These are phyloP conservation scores for Oscheius sp. DNA, from an alignment of 2,888 invertebrate genomes.

Conservation along the genomic window DNA sequence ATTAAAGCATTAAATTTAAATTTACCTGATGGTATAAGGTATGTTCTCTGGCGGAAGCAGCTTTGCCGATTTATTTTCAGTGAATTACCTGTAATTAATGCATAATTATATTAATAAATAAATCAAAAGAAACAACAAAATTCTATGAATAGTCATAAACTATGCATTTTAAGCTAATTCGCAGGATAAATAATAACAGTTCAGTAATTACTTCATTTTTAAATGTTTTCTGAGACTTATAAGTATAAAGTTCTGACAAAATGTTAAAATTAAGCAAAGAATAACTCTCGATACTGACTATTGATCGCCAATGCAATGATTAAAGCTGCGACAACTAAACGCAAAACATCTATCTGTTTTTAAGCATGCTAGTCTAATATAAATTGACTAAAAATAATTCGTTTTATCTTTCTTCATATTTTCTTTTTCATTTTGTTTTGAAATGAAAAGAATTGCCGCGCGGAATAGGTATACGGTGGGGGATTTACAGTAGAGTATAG, in stretches of 20 bases:
- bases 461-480: constrained; percentile 28
- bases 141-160: too few relatives aligned
- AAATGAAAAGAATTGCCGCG: constrained; percentile 29
- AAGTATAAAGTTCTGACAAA: background rate
- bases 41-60: too few relatives aligned
- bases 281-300: background rate
- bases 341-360: background rate
- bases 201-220: background rate
- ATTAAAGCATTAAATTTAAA: too few relatives aligned
- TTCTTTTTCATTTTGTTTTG: background rate
- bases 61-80: too few relatives aligned
- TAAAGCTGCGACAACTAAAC: background rate
- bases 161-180: too few relatives aligned
- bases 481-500: constrained; percentile 31
- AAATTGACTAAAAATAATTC: background rate
- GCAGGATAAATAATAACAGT: too few relatives aligned
- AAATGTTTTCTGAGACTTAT: background rate
- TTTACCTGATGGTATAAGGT: too few relatives aligned
- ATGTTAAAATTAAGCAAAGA: background rate
- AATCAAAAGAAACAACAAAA: too few relatives aligned
- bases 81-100: too few relatives aligned
- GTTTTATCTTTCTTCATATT: background rate
- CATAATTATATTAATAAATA: too few relatives aligned
- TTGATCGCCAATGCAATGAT: background rate
- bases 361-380: background rate